These are phyloP conservation scores for Lanistes nyassanus DNA, from an alignment of 1,140 invertebrate genomes.

Conservation along the genomic window DNA sequence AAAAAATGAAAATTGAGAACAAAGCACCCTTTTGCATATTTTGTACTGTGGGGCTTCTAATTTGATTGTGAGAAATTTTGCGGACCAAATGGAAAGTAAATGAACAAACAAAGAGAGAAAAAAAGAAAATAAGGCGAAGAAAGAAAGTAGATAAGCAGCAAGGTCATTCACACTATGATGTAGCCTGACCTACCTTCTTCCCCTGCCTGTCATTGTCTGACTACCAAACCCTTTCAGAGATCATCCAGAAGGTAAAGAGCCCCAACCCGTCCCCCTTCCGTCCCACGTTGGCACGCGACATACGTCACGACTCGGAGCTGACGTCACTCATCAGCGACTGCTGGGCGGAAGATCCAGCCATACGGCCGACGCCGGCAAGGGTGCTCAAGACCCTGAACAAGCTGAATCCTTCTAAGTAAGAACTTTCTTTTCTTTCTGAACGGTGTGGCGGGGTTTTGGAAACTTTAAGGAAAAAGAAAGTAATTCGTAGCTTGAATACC, in stretches of 20 bases:
- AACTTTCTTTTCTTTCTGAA: neutral
- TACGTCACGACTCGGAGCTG: constrained; percentile 45
- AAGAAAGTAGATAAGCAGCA: too few relatives aligned
- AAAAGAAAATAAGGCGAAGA: too few relatives aligned
- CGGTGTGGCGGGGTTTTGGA: too few relatives aligned
- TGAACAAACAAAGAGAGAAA: too few relatives aligned
- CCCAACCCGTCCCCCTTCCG: constrained; percentile 36
- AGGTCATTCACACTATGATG: too few relatives aligned
- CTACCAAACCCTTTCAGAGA: constrained; percentile 48
- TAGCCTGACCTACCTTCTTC: neutral
- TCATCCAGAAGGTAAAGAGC: constrained; percentile 41
- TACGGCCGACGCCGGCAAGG: constrained; percentile 43
- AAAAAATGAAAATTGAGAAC: too few relatives aligned
- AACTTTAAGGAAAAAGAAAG: too few relatives aligned
- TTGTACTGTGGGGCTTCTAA: too few relatives aligned
- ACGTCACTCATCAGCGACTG: constrained; percentile 48
- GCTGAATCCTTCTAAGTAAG: constrained; percentile 56
- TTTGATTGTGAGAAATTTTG: too few relatives aligned
- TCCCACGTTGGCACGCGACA: constrained; percentile 43
- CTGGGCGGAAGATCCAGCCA: constrained; percentile 51
- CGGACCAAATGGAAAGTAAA: too few relatives aligned
- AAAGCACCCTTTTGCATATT: too few relatives aligned
- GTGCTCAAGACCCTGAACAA: constrained; percentile 50
- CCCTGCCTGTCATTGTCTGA: neutral
- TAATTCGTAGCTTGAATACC: too few relatives aligned